A percentile compares a stretch with the other conserved stretches of the same genome.
Conservation (phyloP, 2,113 vertebrate species). For the Irena cyanogastra region DNA sequence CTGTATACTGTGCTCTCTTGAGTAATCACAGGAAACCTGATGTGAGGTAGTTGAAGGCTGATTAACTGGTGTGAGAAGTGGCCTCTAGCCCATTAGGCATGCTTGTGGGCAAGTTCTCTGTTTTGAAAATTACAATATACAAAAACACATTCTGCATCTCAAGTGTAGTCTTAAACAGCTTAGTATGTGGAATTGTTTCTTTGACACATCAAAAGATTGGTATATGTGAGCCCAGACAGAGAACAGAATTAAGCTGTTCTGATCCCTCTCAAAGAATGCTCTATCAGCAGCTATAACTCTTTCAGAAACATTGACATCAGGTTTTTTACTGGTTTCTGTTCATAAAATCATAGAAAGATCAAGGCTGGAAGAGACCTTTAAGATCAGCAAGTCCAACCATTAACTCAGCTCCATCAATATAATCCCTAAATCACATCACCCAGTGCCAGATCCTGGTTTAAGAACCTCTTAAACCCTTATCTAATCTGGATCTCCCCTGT, state of each 20-base stretch:
- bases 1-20: neutral
- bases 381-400: neutral
- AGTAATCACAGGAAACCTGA: neutral
- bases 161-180: neutral
- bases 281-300: accelerated
- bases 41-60: neutral
- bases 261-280: neutral
- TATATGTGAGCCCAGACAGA: neutral
- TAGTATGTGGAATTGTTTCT: neutral
- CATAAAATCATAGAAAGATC: neutral
- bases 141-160: neutral
- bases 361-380: neutral
- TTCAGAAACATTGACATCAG: neutral
- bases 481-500: neutral
- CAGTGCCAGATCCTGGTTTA: neutral
- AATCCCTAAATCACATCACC: neutral
- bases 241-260: neutral
- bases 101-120: neutral
- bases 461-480: neutral
- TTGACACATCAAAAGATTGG: neutral
- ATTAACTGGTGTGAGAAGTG: neutral
- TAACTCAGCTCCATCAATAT: neutral
- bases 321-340: neutral
- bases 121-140: neutral
- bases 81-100: neutral